Evolutionary conservation across 2,888 invertebrate genomes (phyloP).

Genomic region (Agriopis leucophaearia): DNA sequence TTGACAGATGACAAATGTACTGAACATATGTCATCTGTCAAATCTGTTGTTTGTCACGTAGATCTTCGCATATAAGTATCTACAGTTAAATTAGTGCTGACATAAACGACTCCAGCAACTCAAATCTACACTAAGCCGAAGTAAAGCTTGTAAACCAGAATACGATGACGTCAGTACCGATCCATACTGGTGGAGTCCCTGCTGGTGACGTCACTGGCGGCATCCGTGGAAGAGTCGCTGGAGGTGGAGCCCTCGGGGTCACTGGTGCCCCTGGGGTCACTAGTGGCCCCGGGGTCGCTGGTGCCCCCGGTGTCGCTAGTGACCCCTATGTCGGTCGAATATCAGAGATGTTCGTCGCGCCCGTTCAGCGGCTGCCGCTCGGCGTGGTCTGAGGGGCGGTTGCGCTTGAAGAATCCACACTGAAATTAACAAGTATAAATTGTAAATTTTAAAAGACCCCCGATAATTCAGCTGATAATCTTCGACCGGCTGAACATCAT

Average conservation of each 20-base stretch:
- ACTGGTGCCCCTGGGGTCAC: slow-evolving; percentile 53
- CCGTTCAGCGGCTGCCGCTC: slow-evolving; percentile 95
- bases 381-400: slow-evolving; percentile 93
- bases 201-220: slow-evolving; percentile 82
- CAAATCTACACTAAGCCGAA: slow-evolving; percentile 12
- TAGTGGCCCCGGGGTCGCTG: slow-evolving; percentile 60
- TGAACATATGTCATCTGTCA: not conserved
- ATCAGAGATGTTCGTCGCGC: slow-evolving; percentile 92
- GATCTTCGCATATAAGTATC: not conserved
- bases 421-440: slow-evolving; percentile 64
- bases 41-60: not conserved
- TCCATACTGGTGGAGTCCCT: slow-evolving; percentile 77
- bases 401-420: slow-evolving; percentile 97
- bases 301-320: slow-evolving; percentile 62
- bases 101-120: slow-evolving; percentile 12
- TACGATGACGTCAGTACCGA: slow-evolving; percentile 67
- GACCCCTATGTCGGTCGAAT: slow-evolving; percentile 69
- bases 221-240: slow-evolving; percentile 71
- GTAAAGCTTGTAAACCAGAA: slow-evolving; percentile 58
- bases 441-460: no score
- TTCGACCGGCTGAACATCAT: no score
- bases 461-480: no score
- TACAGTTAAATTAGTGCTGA: slow-evolving; percentile 2
- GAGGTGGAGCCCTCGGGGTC: slow-evolving; percentile 49
- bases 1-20: not conserved